Evolutionary conservation across 2,888 invertebrate species (phyloP), one percentile per base, ranked within the genome.

Genomic region (Eupithecia subfuscata): DNA sequence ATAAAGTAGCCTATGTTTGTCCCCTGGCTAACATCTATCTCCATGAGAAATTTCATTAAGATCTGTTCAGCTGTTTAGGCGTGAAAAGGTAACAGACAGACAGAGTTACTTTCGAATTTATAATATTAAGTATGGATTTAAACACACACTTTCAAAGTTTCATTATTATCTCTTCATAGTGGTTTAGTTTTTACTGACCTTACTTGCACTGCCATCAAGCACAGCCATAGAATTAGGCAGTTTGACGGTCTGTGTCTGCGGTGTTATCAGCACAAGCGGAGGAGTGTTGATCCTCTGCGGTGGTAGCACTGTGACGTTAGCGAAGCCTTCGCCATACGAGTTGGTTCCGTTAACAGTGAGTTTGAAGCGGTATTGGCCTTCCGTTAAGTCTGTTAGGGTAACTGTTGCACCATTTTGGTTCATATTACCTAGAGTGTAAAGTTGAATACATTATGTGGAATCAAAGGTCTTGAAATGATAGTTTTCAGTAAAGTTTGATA

Each of bases 221-320:
- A 99, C 98, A 0, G 98, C 98, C 65, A 97, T 97, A 0, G 97
- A 97, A 83, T 98, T 99, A 0, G 99, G 98, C 81, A 98, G 95
- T 84, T 98, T 98, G 11, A 99, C 97, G 12, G 97, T 97, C 90
- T 98, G 98, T 56, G 97, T 96, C 5, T 97, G 96, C 0, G 99
- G 99, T 3, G 97, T 97, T 81, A 99, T 98, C 64, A 98, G 95
- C 1, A 98, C 98, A 76, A 96, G 95, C 0, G 99, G 99, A 0
- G 97, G 96, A 79, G 96, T 96, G 90, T 99, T 99, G 75, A 96
- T 96, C 75, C 98, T 95, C 76, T 97, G 97, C 52, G 97, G 98
- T 85, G 98, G 98, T 82, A 97, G 88, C 18, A 99, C 99, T 0
- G 98, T 98, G 5, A 99, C 98, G 88, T 99, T 99, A 0, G 98